Conservation (phyloP, 2,888 invertebrate genomes). For the Deilephila porcellus region DNA sequence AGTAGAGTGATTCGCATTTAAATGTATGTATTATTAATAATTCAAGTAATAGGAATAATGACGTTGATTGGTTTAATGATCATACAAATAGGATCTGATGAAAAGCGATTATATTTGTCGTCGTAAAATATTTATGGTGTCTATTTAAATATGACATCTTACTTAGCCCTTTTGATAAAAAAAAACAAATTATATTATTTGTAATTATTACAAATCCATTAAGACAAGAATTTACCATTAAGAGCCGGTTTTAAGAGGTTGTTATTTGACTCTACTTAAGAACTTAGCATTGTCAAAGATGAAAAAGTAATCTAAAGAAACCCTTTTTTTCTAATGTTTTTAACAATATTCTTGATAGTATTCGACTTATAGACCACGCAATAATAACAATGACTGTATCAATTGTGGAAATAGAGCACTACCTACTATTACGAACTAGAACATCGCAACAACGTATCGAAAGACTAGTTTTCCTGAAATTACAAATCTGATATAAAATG, state of each 20-base stretch:
- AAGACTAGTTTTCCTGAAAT: background rate
- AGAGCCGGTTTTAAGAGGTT: background rate
- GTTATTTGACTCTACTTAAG: background rate
- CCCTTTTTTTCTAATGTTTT: background rate
- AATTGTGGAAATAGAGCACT: conserved; percentile 10
- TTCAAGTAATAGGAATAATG: too few species aligned
- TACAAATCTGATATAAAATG: background rate
- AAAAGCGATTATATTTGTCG: background rate
- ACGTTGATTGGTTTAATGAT: too few species aligned
- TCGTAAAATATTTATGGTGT: background rate
- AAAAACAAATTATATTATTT: background rate
- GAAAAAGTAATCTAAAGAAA: too few species aligned
- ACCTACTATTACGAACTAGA: background rate
- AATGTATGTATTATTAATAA: background rate
- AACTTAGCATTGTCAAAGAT: background rate
- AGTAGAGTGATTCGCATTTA: background rate
- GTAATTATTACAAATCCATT: background rate
- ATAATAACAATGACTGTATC: background rate
- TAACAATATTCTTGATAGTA: background rate
- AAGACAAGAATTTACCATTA: background rate
- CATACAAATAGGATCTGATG: background rate
- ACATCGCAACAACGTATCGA: background rate
- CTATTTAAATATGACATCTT: background rate
- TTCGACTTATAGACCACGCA: background rate
- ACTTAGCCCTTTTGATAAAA: background rate